These are phyloP conservation scores for Buathra laborator DNA, from an alignment of 2,888 invertebrate species.

Conservation along the genomic window DNA sequence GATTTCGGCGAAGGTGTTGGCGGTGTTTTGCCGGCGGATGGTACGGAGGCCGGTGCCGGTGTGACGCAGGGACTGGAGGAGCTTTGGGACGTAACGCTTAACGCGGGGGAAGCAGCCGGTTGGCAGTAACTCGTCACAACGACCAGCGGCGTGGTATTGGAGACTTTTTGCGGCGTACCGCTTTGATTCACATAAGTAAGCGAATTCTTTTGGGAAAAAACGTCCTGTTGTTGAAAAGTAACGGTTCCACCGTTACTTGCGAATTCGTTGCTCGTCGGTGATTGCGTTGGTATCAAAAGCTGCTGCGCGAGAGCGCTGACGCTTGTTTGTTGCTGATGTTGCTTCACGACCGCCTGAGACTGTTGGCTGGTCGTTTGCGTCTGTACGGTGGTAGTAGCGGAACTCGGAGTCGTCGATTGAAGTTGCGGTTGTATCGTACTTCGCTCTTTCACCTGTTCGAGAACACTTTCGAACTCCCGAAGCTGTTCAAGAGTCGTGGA, in stretches of 20 bases:
- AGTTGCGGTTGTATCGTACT: conserved; percentile 88
- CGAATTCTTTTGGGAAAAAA: conserved; percentile 86
- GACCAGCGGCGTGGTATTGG: conserved; percentile 86
- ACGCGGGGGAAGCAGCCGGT: conserved; percentile 86
- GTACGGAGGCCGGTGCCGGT: conserved; percentile 85
- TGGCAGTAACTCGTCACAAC: conserved; percentile 87
- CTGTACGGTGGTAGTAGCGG: conserved; percentile 78
- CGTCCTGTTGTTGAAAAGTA: conserved; percentile 79
- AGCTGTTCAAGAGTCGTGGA: conserved; percentile 92
- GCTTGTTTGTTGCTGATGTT: conserved; percentile 75
- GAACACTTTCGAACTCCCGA: conserved; percentile 92
- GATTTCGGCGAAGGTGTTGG: conserved; percentile 82
- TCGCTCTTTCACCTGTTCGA: conserved; percentile 93
- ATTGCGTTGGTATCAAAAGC: conserved; percentile 79
- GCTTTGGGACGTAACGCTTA: conserved; percentile 87
- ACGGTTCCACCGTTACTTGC: conserved; percentile 76
- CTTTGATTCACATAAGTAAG: conserved; percentile 86
- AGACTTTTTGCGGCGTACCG: conserved; percentile 82
- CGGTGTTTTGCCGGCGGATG: conserved; percentile 86
- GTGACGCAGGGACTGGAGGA: conserved; percentile 87
- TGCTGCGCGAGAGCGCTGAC: conserved; percentile 80
- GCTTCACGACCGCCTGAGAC: conserved; percentile 69
- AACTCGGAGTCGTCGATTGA: conserved; percentile 73
- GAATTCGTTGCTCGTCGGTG: conserved; percentile 76
- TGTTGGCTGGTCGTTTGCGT: conserved; percentile 79